Evolutionary conservation across 2,797 vertebrate species (phyloP).

Genomic region (Eospalax fontanierii): DNA sequence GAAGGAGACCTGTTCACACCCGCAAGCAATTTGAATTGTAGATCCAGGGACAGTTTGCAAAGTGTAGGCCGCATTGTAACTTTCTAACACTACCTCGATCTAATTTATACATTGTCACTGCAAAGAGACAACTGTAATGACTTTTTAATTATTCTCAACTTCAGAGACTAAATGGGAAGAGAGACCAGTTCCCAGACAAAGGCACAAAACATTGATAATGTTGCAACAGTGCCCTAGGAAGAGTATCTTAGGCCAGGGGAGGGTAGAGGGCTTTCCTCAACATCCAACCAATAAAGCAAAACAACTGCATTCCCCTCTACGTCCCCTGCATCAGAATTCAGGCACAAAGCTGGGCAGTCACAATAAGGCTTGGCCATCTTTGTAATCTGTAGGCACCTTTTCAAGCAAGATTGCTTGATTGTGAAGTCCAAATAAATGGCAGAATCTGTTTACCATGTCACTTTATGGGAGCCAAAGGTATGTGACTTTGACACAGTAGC

Average conservation of each 20-base stretch:
- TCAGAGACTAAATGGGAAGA: conserved; percentile 77
- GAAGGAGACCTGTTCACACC: conserved; percentile 77
- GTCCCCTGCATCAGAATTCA: accelerated
- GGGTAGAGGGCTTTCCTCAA: accelerated
- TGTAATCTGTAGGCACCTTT: background rate
- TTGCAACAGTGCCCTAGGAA: background rate
- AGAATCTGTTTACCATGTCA: accelerated
- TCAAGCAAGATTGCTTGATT: background rate
- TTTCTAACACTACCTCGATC: conserved; percentile 73
- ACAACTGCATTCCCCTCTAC: accelerated
- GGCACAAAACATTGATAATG: conserved; percentile 65
- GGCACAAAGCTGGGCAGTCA: accelerated
- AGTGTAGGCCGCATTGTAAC: conserved; percentile 74
- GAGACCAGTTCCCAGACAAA: conserved; percentile 74
- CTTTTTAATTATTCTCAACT: conserved; percentile 87
- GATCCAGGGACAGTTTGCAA: conserved; percentile 78
- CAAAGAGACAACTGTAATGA: conserved; percentile 80
- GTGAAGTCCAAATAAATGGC: background rate
- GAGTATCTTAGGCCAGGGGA: background rate
- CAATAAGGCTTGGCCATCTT: accelerated
- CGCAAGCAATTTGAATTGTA: conserved; percentile 85
- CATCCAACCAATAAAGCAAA: too few relatives aligned
- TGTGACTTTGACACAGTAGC: background rate
- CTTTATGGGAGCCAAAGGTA: background rate
- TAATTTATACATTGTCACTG: conserved; percentile 87